Conservation (phyloP, 2,888 invertebrate genomes). For the Drosophila kuntzei region DNA sequence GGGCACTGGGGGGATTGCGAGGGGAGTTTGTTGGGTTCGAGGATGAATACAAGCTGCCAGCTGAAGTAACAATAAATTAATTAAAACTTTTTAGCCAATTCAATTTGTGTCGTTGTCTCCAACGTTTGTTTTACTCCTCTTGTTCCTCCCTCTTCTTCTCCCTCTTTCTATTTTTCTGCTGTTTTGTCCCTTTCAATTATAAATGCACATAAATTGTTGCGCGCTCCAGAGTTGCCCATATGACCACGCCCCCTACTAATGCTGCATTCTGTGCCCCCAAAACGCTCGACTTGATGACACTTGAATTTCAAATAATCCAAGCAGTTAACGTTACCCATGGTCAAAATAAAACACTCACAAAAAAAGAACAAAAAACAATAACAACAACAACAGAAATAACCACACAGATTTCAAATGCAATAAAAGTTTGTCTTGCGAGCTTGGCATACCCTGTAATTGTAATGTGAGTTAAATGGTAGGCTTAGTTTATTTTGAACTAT, state of each 20-base stretch:
- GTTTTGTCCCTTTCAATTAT: constrained; percentile 75
- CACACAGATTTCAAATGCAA: constrained; percentile 42
- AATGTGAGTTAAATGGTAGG: neutral
- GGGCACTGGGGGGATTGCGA: neutral
- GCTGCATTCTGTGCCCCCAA: constrained; percentile 7
- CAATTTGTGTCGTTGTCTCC: constrained; percentile 77
- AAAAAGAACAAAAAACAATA: constrained; percentile 22
- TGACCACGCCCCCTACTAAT: constrained; percentile 37
- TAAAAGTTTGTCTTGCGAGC: constrained; percentile 45
- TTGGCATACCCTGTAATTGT: constrained; percentile 7
- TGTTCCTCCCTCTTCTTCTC: constrained; percentile 1
- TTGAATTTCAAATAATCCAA: constrained; percentile 76
- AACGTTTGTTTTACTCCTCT: constrained; percentile 53
- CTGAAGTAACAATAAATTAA: constrained; percentile 81
- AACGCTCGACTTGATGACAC: constrained; percentile 61
- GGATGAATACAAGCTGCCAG: constrained; percentile 55
- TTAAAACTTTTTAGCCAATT: constrained; percentile 82
- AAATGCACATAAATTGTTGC: constrained; percentile 80
- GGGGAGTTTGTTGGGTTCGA: constrained; percentile 12
- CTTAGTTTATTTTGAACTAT: neutral
- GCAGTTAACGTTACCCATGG: constrained; percentile 41
- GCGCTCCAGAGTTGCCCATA: constrained; percentile 35
- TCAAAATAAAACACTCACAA: constrained; percentile 27
- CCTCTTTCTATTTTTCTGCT: constrained; percentile 19
- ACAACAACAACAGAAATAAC: constrained; percentile 26